Evolutionary conservation across 2,113 vertebrate species (phyloP).

Genomic region (Panthera uncia): DNA sequence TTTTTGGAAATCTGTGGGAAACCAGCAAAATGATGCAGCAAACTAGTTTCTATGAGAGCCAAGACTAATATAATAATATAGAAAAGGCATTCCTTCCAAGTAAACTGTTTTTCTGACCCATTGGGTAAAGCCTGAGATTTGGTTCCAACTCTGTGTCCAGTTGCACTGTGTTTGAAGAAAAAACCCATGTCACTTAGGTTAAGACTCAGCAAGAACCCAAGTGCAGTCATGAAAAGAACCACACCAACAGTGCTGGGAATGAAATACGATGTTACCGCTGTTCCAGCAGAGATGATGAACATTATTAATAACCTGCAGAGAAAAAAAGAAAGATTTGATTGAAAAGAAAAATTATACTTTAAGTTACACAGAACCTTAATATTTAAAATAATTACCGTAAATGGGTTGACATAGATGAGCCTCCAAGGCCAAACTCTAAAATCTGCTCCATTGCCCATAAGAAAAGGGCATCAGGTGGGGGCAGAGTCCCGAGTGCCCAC

Average conservation of each 20-base stretch:
- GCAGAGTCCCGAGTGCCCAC: constrained; percentile 95
- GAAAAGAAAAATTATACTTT: constrained; percentile 69
- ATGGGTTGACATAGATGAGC: constrained; percentile 96
- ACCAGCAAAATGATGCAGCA: constrained; percentile 90
- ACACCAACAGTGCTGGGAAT: constrained; percentile 93
- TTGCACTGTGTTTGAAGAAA: constrained; percentile 83
- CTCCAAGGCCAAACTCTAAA: constrained; percentile 95
- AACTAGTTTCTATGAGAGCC: constrained; percentile 89
- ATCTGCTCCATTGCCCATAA: constrained; percentile 97
- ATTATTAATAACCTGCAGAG: constrained; percentile 92
- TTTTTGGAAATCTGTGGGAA: constrained; percentile 80
- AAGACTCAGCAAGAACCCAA: constrained; percentile 96
- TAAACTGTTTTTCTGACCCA: constrained; percentile 84
- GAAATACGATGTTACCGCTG: constrained; percentile 92
- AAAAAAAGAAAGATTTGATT: constrained; percentile 77
- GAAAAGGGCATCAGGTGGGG: constrained; percentile 94
- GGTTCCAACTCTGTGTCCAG: constrained; percentile 74
- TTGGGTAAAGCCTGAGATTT: constrained; percentile 75
- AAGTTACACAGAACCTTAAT: constrained; percentile 46
- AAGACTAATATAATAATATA: constrained; percentile 86
- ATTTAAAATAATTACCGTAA: constrained; percentile 86
- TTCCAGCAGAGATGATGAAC: constrained; percentile 91
- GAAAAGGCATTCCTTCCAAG: constrained; percentile 89
- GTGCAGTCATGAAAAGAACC: constrained; percentile 94
- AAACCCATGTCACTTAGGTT: constrained; percentile 90